Base-by-base conservation (phyloP, 2,113 vertebrate genomes). In the Acrocephalus kingi region DNA sequence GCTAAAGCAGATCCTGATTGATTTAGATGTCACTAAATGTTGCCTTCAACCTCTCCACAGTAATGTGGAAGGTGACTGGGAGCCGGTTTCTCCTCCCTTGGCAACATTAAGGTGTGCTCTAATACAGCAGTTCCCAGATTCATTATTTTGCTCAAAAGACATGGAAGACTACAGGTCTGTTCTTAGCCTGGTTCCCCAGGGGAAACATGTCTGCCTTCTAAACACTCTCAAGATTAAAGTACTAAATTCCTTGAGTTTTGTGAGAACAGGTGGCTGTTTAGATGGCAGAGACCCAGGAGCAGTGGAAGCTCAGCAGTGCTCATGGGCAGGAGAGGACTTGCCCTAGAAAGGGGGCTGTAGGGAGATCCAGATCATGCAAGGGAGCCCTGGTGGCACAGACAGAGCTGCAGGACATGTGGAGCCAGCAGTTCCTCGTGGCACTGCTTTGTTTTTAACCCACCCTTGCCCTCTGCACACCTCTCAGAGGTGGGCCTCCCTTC, bases 331-430 rank as follows among this genome's bases (percentile, higher is more conserved):
- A 84, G 41, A 62, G 35, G 30, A 56, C 15, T 61, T 8, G 1
- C 5, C 23, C 35, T 30, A 66, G 56, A 61, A 75, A n/a, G 14
- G 8, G 31, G 7, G 6, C 24, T 73, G 43, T 59, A 13, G 45
- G 18, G 28, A 55, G 10, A 33, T 35, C 25, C 1, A 0, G 16
- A 24, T 41, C 2, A 3, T 16, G 10, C 15, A 52, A 43, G 20
- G 54, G 17, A 77, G 31, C 23, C 30, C 17, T 64, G 64, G 33
- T 1, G 2, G 19, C 61, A 64, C 23, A 49, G 54, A 18, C 16
- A 37, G 64, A 86, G 48, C 30, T 2, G 2, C 37, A 63, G 49
- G 13, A 78, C 23, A 7, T 3, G 15, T 2, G 3, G 14, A 68
- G 7, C 43, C 43, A 68, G 55, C 43, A 78, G 54, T 25, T 89